These are phyloP conservation scores for Gorsachius magnificus DNA, from an alignment of 2,797 vertebrate species.

Conservation along the genomic window DNA sequence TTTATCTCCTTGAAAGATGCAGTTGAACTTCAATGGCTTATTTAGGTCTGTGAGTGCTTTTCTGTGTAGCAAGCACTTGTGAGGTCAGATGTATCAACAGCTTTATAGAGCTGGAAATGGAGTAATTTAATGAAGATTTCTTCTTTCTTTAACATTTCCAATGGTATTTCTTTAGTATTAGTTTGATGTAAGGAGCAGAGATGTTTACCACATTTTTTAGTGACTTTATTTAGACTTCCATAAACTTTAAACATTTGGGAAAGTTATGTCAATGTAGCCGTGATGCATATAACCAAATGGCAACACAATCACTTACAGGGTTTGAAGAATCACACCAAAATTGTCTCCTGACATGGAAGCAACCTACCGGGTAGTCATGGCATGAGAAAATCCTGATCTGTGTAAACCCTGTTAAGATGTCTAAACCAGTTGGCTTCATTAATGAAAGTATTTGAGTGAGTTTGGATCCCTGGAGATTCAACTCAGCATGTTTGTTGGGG, in stretches of 20 bases:
- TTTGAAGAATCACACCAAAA: background rate
- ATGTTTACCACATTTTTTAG: background rate
- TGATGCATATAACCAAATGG: background rate
- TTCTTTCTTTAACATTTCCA: background rate
- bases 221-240: background rate
- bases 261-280: background rate
- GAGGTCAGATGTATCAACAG: background rate
- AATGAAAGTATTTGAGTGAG: background rate
- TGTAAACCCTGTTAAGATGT: background rate
- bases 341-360: background rate
- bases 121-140: background rate
- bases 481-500: background rate
- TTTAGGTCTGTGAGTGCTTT: constrained; percentile 1
- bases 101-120: background rate
- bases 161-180: background rate
- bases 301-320: background rate
- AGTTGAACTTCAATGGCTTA: background rate
- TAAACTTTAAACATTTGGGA: background rate
- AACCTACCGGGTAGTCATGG: background rate
- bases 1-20: constrained; percentile 7
- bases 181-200: background rate
- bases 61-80: background rate
- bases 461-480: background rate
- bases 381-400: background rate
- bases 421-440: background rate